These are phyloP conservation scores for Leptinotarsa defecta DNA, from an alignment of 1,140 invertebrate genomes.

Conservation along the genomic window DNA sequence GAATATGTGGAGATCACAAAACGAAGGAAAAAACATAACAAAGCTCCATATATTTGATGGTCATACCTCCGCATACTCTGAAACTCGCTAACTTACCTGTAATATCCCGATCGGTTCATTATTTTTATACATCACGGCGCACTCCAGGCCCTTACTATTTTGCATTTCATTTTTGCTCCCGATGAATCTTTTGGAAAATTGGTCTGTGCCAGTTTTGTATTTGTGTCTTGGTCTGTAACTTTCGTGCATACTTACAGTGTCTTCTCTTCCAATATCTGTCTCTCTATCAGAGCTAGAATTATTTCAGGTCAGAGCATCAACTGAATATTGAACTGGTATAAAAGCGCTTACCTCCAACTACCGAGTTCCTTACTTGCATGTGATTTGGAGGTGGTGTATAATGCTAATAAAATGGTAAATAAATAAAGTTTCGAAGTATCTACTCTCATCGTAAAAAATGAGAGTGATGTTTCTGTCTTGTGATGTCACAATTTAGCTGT, in stretches of 20 bases:
- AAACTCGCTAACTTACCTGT: constrained; percentile 39
- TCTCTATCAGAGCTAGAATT: constrained; percentile 1
- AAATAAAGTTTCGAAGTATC: not conserved
- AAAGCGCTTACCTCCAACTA: not conserved
- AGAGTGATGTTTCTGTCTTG: not conserved
- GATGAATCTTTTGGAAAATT: not conserved
- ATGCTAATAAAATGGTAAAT: not conserved
- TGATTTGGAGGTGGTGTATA: not conserved
- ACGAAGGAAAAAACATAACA: too few relatives aligned
- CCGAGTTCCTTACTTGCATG: not conserved
- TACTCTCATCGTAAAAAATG: not conserved
- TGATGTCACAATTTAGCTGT: too few relatives aligned
- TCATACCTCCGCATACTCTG: not conserved
- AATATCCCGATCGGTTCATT: constrained; percentile 50
- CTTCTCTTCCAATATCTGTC: not conserved
- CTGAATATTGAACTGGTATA: not conserved
- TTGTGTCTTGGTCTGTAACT: constrained; percentile 28
- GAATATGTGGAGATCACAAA: too few relatives aligned
- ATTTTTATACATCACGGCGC: constrained; percentile 49
- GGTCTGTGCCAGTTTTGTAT: constrained; percentile 5
- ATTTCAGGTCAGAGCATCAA: not conserved
- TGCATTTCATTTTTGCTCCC: not conserved
- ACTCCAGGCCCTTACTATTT: constrained; percentile 5
- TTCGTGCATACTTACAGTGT: constrained; percentile 8
- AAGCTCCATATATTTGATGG: too few relatives aligned